A percentile compares a stretch with the other conserved stretches of the same genome.
These are phyloP conservation scores for Imbricaverruca yamaguchii DNA, from an alignment of 2,888 invertebrate genomes.

Conservation along the genomic window DNA sequence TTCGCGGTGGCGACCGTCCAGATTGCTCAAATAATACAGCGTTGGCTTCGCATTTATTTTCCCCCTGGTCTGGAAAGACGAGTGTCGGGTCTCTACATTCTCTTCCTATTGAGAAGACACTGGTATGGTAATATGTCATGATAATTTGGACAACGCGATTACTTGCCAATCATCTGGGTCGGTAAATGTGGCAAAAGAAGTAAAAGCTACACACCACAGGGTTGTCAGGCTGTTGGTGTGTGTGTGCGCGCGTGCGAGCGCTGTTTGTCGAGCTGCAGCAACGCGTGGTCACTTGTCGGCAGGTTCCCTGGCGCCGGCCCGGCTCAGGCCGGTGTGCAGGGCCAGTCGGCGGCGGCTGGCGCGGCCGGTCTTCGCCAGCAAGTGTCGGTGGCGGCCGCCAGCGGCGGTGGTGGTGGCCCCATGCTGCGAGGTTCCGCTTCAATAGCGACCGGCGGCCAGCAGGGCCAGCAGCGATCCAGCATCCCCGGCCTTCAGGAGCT, in stretches of 20 bases:
- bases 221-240: background rate
- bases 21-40: too few relatives aligned
- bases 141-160: too few relatives aligned
- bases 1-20: too few relatives aligned
- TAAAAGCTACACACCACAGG: too few relatives aligned
- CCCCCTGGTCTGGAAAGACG: too few relatives aligned
- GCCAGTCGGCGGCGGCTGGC: background rate
- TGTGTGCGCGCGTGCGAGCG: background rate
- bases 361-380: background rate
- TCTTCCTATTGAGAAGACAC: too few relatives aligned
- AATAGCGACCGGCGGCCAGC: slow-evolving; percentile 24
- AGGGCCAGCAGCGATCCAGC: slow-evolving; percentile 39
- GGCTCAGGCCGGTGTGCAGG: background rate
- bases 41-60: too few relatives aligned
- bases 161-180: too few relatives aligned
- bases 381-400: background rate
- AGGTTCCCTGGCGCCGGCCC: background rate
- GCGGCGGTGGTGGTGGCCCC: background rate
- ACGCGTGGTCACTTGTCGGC: background rate
- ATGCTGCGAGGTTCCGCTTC: background rate
- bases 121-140: too few relatives aligned
- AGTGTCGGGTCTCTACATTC: too few relatives aligned
- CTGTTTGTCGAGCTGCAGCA: background rate
- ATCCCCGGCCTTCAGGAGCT: slow-evolving; percentile 59
- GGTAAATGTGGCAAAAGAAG: too few relatives aligned